A percentile compares a stretch with the other conserved stretches of the same genome.
Conservation (phyloP, 2,797 vertebrate species). For the Miichthys miiuy region DNA sequence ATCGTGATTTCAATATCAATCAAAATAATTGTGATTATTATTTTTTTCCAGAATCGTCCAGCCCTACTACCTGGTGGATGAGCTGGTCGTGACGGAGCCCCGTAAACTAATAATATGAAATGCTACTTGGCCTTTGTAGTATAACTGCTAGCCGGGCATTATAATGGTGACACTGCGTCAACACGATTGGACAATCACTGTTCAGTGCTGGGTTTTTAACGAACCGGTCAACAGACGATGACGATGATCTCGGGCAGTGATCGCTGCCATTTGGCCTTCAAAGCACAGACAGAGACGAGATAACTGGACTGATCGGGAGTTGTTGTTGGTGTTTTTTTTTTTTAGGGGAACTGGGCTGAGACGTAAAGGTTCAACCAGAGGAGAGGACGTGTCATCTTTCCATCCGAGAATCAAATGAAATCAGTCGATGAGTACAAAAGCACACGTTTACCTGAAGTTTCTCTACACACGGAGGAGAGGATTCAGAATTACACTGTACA, state of each 20-base stretch:
- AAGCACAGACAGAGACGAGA: slow-evolving; percentile 45
- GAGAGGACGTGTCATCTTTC: slow-evolving; percentile 28
- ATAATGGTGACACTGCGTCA: no score
- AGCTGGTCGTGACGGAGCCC: no score
- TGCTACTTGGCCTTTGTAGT: no score
- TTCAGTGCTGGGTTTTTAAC: no score
- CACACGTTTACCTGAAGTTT: slow-evolving; percentile 30
- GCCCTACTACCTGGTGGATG: no score
- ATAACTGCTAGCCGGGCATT: no score
- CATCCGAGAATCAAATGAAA: not conserved
- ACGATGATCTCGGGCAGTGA: not conserved
- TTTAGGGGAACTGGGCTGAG: slow-evolving; percentile 12
- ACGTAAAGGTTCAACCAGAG: slow-evolving; percentile 23
- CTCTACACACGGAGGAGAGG: slow-evolving; percentile 24
- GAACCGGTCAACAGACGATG: not conserved
- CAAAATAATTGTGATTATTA: no score
- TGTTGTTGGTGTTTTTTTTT: not conserved
- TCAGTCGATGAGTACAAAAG: slow-evolving; percentile 26
- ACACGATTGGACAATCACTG: no score
- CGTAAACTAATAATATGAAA: no score
- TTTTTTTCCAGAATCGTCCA: no score
- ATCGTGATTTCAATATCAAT: no score
- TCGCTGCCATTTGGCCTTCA: not conserved
- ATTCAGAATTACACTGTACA: slow-evolving; percentile 9
- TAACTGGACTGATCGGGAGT: not conserved